These are phyloP conservation scores for Chrosomus eos DNA, from an alignment of 2,797 vertebrate species.

Conservation along the genomic window DNA sequence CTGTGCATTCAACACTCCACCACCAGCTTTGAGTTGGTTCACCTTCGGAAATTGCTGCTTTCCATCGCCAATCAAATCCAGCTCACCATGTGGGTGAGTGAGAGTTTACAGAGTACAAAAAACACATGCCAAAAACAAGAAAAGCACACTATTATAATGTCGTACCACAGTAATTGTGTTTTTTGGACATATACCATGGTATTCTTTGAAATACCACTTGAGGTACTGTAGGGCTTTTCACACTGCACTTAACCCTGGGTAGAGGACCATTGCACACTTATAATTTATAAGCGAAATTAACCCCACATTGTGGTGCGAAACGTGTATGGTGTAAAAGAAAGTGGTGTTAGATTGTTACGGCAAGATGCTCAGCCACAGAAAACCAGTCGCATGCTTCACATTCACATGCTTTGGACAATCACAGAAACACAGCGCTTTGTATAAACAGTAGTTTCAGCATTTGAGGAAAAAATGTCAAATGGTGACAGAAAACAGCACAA, in stretches of 20 bases:
- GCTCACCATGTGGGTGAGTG: slow-evolving; percentile 78
- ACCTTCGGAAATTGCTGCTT: slow-evolving; percentile 77
- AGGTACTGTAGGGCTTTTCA: not conserved
- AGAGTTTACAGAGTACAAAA: slow-evolving; percentile 52
- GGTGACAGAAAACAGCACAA: not conserved
- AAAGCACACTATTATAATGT: not conserved
- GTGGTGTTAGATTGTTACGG: not conserved
- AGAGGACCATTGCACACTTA: not conserved
- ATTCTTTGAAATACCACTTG: not conserved
- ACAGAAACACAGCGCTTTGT: not conserved
- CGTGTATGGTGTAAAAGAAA: not conserved
- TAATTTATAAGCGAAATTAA: not conserved
- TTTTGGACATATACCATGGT: not conserved
- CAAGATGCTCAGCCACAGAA: not conserved
- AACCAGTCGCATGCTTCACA: not conserved
- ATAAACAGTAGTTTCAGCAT: not conserved
- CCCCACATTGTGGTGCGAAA: not conserved
- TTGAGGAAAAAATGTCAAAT: not conserved
- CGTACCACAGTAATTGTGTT: not conserved
- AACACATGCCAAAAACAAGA: not conserved
- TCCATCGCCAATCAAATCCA: slow-evolving; percentile 76
- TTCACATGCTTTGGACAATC: not conserved
- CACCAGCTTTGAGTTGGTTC: slow-evolving; percentile 64
- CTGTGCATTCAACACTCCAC: slow-evolving; percentile 79
- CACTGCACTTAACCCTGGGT: not conserved